Evolutionary conservation across 2,113 vertebrate genomes (phyloP), one percentile per base, ranked within the genome.

Genomic region (Datnioides undecimradiatus): DNA sequence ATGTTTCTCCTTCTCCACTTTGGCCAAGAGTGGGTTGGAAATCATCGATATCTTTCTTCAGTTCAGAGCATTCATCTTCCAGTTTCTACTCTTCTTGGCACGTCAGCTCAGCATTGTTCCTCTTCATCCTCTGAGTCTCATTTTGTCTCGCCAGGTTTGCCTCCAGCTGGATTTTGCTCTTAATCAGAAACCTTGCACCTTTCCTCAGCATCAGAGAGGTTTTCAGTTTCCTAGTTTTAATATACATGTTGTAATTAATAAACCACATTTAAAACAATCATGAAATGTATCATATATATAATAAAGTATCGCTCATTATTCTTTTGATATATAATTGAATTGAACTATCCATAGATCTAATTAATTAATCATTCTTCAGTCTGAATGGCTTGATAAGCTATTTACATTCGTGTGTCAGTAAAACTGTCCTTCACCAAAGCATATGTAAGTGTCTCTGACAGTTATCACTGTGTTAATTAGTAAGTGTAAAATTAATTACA

Each of bases 71-170:
- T 62, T 62, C 59, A 27, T 62, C 59, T 14, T 62, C 59, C 59
- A 62, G 59, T 14, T 62, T 62, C 36, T n/a, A n/a, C 59, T 95
- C 78, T 93, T 93, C 87, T 96, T 97, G 64, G 92, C 93, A n/a
- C n/a, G 95, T 95, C 84, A 97, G 90, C 77, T 96, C 96, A 25
- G 91, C 93, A 0, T 96, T 97, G 33, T 75, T 97, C 96, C 0
- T 62, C 59, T 41, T 62, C 59, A 62, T 62, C 83, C 17, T 96
- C 94, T 93, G n/a, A 96, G 95, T 82, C 96, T 95, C 81, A 96
- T 95, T 91, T 91, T 17, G 96, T 93, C 75, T 91, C 90, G 84
- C 90, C 90, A 91, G 77, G 82, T 90, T 90, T 16, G 88, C 84
- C 29, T 90, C 88, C 0, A 90, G 58, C 65, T 90, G 88, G 73